phyloP scores from a whole-genome alignment of 2,113 vertebrate species.

The Carassius carassius region DNA sequence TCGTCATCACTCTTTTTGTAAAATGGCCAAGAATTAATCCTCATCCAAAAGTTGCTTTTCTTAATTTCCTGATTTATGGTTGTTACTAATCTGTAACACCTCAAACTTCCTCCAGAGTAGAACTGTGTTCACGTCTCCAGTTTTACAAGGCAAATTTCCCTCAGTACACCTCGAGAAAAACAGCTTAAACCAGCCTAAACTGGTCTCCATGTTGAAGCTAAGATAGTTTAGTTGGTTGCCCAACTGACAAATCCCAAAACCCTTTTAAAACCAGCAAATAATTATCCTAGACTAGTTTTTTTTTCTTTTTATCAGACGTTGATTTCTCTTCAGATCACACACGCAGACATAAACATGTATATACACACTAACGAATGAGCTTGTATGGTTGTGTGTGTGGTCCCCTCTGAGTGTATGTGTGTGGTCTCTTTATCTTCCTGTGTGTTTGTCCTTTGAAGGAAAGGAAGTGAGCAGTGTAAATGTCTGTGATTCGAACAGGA shows the following conservation, averaged over 20 bases:
- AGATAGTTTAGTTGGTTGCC: background rate
- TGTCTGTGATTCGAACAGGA: slow-evolving; percentile 33
- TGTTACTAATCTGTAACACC: background rate
- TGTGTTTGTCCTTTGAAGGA: slow-evolving; percentile 13
- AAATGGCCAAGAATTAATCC: slow-evolving; percentile 16
- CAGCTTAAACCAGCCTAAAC: background rate
- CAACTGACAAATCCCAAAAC: background rate
- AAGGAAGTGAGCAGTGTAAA: slow-evolving; percentile 23
- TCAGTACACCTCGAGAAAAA: background rate
- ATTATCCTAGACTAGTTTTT: background rate
- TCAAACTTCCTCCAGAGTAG: background rate
- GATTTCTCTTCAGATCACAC: background rate
- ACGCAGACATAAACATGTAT: background rate
- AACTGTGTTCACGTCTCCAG: background rate
- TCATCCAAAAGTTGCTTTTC: background rate
- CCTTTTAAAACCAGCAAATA: slow-evolving; percentile 5
- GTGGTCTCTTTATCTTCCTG: background rate
- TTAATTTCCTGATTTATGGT: background rate
- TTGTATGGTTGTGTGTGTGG: slow-evolving; percentile 23
- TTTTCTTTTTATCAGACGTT: background rate
- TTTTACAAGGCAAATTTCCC: background rate
- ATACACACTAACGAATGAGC: background rate
- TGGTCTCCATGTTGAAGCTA: background rate
- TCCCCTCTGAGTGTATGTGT: background rate
- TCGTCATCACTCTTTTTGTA: slow-evolving; percentile 1